phyloP scores from a whole-genome alignment of 2,888 invertebrate species.

The Hydrotaea diabolus region DNA sequence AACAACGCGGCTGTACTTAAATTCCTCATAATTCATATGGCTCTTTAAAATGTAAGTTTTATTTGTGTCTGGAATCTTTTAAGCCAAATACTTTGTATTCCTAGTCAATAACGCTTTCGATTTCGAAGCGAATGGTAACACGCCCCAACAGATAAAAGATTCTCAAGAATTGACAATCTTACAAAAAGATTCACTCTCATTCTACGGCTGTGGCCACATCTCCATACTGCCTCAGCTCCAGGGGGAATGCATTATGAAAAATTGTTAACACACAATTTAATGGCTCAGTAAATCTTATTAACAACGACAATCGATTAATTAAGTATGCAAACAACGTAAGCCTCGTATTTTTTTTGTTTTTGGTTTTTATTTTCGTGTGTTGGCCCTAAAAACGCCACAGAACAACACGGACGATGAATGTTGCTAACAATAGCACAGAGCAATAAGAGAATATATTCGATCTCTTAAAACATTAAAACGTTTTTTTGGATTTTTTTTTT shows the following conservation, averaged over 20 bases:
- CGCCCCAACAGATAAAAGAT: slow-evolving; percentile 16
- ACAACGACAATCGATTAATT: slow-evolving; percentile 79
- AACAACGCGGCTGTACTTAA: too few relatives aligned
- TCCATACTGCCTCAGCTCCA: too few relatives aligned
- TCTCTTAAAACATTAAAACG: slow-evolving; percentile 41
- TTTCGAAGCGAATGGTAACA: too few relatives aligned
- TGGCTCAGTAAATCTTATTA: slow-evolving; percentile 76
- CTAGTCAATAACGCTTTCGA: too few relatives aligned
- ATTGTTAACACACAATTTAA: slow-evolving; percentile 71
- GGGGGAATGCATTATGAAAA: slow-evolving; percentile 64
- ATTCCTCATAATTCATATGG: too few relatives aligned
- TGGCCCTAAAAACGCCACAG: slow-evolving; percentile 42
- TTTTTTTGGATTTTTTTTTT: slow-evolving; percentile 19
- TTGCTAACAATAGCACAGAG: background rate
- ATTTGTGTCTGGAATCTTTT: too few relatives aligned
- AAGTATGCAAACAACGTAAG: slow-evolving; percentile 73
- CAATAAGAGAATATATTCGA: slow-evolving; percentile 48
- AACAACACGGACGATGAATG: background rate
- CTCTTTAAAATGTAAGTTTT: too few relatives aligned
- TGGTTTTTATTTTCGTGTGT: too few relatives aligned
- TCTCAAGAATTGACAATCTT: slow-evolving; percentile 9
- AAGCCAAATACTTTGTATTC: too few relatives aligned
- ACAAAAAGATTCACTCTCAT: background rate
- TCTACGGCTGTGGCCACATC: background rate
- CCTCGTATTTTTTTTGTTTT: background rate